phyloP scores from a whole-genome alignment of 2,113 vertebrate species.

The Ageneiosus marmoratus region DNA sequence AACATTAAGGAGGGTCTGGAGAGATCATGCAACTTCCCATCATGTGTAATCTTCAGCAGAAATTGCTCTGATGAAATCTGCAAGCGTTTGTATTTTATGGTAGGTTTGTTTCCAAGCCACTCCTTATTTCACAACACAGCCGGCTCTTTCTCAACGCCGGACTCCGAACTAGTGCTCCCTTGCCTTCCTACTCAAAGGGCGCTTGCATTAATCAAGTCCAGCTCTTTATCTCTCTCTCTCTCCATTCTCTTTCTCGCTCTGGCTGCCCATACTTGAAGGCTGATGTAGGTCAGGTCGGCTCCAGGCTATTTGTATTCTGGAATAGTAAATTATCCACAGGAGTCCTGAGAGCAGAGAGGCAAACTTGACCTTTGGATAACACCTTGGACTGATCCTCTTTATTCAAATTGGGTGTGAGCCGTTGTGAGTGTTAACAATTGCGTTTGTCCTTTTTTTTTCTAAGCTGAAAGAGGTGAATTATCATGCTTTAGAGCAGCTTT shows the following conservation, averaged over 20 bases:
- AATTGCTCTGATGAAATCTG: constrained; percentile 28
- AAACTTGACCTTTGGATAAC: constrained; percentile 54
- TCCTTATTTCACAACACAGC: constrained; percentile 33
- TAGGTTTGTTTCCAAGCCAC: constrained; percentile 17
- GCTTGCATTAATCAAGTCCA: constrained; percentile 50
- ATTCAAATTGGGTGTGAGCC: constrained; percentile 43
- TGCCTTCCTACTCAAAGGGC: constrained; percentile 52
- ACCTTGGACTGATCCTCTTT: constrained; percentile 51
- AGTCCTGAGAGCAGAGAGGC: constrained; percentile 44
- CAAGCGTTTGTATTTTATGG: neutral
- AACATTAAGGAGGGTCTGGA: constrained; percentile 23
- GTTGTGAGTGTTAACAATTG: constrained; percentile 37
- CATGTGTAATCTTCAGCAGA: constrained; percentile 22
- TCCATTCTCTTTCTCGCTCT: constrained; percentile 13
- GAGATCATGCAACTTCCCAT: constrained; percentile 17
- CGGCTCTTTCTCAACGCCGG: constrained; percentile 31
- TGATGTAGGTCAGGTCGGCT: constrained; percentile 47
- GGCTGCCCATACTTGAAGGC: constrained; percentile 45
- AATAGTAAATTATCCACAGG: constrained; percentile 49
- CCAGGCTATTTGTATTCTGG: constrained; percentile 49
- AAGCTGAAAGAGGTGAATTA: constrained; percentile 36
- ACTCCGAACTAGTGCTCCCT: constrained; percentile 46
- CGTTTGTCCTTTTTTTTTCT: constrained; percentile 21
- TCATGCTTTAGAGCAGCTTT: constrained; percentile 15
- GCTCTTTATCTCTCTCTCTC: constrained; percentile 42